Evolutionary conservation across 2,888 invertebrate species (phyloP).

Genomic region (Biston stratarius): DNA sequence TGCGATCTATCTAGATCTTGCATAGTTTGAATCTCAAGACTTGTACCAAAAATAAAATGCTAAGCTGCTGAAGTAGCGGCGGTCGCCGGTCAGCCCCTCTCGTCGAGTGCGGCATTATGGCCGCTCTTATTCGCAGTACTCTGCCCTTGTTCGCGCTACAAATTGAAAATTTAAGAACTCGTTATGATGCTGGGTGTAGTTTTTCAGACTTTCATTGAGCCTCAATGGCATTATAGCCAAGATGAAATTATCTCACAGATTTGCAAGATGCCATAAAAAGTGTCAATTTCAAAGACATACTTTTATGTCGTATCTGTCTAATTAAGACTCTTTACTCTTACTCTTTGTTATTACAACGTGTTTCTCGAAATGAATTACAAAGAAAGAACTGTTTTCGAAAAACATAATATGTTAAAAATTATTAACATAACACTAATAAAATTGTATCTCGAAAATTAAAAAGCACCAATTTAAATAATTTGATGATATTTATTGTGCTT

Average conservation of each 20-base stretch:
- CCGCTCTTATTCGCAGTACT: constrained; percentile 54
- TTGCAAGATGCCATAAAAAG: background rate
- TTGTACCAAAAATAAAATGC: constrained; percentile 54
- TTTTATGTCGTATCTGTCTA: too few species aligned
- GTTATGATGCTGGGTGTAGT: constrained; percentile 31
- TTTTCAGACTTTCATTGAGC: constrained; percentile 10
- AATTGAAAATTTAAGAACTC: constrained; percentile 77
- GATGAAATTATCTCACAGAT: background rate
- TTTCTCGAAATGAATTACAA: too few species aligned
- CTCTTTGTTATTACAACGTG: too few species aligned
- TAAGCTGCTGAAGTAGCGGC: constrained; percentile 80
- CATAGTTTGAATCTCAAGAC: background rate
- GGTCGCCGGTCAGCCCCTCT: constrained; percentile 80
- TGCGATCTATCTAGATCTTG: too few species aligned
- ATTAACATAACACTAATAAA: background rate
- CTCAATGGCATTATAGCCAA: background rate
- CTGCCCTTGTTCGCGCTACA: constrained; percentile 66
- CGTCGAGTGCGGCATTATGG: constrained; percentile 82
- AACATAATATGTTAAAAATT: too few species aligned
- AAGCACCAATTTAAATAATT: background rate
- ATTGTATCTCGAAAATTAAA: background rate
- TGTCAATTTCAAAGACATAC: background rate
- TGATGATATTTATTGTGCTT: background rate
- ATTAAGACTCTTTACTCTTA: too few species aligned
- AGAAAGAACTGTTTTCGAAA: too few species aligned